phyloP scores from a whole-genome alignment of 1,140 invertebrate genomes.

The Bathynomus jamesi region DNA sequence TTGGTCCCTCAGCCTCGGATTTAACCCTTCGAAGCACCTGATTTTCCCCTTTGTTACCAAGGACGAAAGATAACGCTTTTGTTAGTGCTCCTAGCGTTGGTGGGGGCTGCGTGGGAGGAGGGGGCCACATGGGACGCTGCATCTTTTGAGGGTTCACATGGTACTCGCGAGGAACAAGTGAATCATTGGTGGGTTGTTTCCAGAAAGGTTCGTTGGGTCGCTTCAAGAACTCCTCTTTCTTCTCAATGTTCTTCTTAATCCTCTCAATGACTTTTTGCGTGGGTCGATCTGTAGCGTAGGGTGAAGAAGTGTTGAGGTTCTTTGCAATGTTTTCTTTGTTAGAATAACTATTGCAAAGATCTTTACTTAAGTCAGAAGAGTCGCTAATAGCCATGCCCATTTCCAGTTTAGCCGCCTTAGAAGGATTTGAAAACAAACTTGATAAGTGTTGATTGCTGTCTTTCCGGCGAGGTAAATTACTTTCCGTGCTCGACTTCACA shows the following conservation, averaged over 20 bases:
- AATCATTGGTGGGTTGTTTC: slow-evolving; percentile 38
- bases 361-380: background rate
- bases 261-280: slow-evolving; percentile 43
- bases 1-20: slow-evolving; percentile 42
- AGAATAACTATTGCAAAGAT: slow-evolving; percentile 10
- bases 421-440: slow-evolving; percentile 22
- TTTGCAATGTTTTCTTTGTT: slow-evolving; percentile 20
- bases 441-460: slow-evolving; percentile 12
- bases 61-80: slow-evolving; percentile 27
- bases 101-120: slow-evolving; percentile 40
- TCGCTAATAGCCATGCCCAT: slow-evolving; percentile 1
- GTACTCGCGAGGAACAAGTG: slow-evolving; percentile 57
- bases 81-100: slow-evolving; percentile 27
- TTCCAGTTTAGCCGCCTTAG: slow-evolving; percentile 16
- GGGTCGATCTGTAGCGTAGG: slow-evolving; percentile 18
- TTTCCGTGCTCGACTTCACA: slow-evolving; percentile 7
- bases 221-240: slow-evolving; percentile 77
- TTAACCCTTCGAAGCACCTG: slow-evolving; percentile 46
- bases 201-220: slow-evolving; percentile 59
- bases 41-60: slow-evolving; percentile 27
- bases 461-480: slow-evolving; percentile 12
- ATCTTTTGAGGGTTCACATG: slow-evolving; percentile 67
- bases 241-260: slow-evolving; percentile 70
- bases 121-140: slow-evolving; percentile 63
- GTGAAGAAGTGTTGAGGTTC: background rate